Evolutionary conservation across 2,888 invertebrate species (phyloP), one percentile per base, ranked within the genome.

Genomic region (Drosophila putrida): DNA sequence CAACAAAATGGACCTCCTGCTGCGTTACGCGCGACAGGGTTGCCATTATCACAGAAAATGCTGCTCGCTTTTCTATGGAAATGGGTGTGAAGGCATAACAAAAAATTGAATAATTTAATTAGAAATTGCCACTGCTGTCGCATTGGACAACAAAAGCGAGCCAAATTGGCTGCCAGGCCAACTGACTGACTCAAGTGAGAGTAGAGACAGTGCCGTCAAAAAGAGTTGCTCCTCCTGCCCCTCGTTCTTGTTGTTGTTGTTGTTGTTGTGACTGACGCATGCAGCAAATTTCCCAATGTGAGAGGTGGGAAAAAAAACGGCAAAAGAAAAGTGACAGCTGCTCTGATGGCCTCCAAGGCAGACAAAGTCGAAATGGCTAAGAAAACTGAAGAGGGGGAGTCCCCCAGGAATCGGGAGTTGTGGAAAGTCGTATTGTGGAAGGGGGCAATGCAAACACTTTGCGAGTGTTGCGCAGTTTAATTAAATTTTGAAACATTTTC

Each of bases 41-140:
- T 78, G 61, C 53, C 74, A 77, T 73, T 72, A 62, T 53, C 61
- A 25, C 3, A 5, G 43, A 6, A 47, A 39, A 47, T 38, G 51
- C 51, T 57, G 38, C 50, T 46, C 50, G 50, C 50, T 38, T 47
- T 43, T 35, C 41, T 33, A 36, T 35, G 33, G 13, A 38, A 57
- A 11, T 11, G 5, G 15, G 31, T 5, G 11, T 13, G 11, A 3
- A 6, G 44, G 41, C 59, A 51, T 38, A 50, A 15, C 44, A 53
- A 80, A 78, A 85, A 89, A 87, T 80, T 77, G 88, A 85, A 88
- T 89, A 89, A 88, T 89, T 88, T 78, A 89, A 88, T 88, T 89
- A 87, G 88, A 84, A 87, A 82, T 83, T 83, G 81, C 86, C 81
- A 78, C 75, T 80, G 82, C 87, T 77, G 78, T 82, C 82, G 78